Evolutionary conservation across 2,888 invertebrate genomes (phyloP), one percentile per base, ranked within the genome.

Genomic region (Zygothrica quintamaculata): DNA sequence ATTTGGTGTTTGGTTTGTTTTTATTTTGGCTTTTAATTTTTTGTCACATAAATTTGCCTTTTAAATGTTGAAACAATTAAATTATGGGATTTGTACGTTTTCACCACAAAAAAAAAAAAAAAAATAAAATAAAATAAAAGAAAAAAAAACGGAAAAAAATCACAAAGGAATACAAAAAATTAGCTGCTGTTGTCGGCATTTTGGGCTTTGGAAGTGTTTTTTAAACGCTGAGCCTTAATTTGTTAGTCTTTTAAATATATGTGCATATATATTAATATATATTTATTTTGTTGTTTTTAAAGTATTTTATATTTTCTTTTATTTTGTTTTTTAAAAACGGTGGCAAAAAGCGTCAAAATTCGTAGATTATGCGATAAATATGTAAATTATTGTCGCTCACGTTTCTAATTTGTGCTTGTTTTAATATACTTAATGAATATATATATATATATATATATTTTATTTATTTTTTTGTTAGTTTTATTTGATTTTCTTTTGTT

Each of bases 291-390:
- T 42, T 57, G 50, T 64, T 73, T 71, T 72, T 53, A n/a, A n/a
- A n/a, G n/a, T n/a, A n/a, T n/a, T n/a, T n/a, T n/a, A n/a, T n/a
- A n/a, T n/a, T n/a, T n/a, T n/a, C n/a, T n/a, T n/a, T n/a, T n/a
- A n/a, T n/a, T n/a, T n/a, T n/a, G n/a, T n/a, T 64, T 64, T 57
- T 60, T 51, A 39, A 57, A 79, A 84, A 87, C 82, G 60, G 82
- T 81, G 87, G 87, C 82, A 85, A 78, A 87, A 84, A 84, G 82
- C 82, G 82, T 84, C 82, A 84, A 84, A 87, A 77, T 65, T 87
- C 66, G 71, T 65, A 78, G 82, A 76, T 85, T 87, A 84, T 85
- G 79, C 65, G 85, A 84, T 87, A 76, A 87, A 84, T 64, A 87
- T 84, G 77, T 29, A 69, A 82, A 82, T 81, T n/a, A 4, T 9